Conservation (phyloP, 2,888 invertebrate genomes). For the Lasioglossum marginatum region DNA sequence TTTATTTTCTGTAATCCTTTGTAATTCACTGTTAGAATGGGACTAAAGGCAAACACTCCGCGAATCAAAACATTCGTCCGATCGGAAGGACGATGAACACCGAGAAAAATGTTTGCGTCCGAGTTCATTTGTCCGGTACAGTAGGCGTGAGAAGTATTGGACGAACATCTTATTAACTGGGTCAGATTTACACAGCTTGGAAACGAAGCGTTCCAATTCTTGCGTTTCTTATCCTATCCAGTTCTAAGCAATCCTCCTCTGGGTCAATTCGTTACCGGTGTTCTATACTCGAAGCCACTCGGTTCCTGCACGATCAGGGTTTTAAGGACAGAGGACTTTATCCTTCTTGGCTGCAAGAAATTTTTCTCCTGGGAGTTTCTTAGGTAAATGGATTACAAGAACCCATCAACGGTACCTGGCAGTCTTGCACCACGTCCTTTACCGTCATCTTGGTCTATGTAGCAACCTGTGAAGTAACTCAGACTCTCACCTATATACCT, state of each 20-base stretch:
- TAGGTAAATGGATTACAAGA: neutral
- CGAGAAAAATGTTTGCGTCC: neutral
- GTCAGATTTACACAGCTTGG: neutral
- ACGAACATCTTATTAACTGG: neutral
- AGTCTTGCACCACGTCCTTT: neutral
- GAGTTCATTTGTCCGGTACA: conserved; percentile 1
- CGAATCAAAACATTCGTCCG: neutral
- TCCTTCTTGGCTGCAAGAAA: neutral
- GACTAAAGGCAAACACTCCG: neutral
- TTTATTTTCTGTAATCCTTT: neutral
- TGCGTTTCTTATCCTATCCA: neutral
- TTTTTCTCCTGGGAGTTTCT: neutral
- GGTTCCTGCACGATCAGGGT: neutral
- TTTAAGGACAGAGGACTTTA: neutral
- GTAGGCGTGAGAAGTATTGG: neutral
- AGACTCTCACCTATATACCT: neutral
- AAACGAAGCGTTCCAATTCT: conserved; percentile 2
- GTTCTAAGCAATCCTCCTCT: conserved; percentile 1
- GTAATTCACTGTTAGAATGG: neutral
- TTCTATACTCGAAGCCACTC: conserved; percentile 1
- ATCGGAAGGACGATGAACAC: neutral
- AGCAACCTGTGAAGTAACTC: neutral
- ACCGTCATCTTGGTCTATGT: neutral
- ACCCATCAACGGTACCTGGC: neutral
- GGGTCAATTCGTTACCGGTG: neutral